phyloP scores from a whole-genome alignment of 2,113 vertebrate species.

The Mungos mungo region DNA sequence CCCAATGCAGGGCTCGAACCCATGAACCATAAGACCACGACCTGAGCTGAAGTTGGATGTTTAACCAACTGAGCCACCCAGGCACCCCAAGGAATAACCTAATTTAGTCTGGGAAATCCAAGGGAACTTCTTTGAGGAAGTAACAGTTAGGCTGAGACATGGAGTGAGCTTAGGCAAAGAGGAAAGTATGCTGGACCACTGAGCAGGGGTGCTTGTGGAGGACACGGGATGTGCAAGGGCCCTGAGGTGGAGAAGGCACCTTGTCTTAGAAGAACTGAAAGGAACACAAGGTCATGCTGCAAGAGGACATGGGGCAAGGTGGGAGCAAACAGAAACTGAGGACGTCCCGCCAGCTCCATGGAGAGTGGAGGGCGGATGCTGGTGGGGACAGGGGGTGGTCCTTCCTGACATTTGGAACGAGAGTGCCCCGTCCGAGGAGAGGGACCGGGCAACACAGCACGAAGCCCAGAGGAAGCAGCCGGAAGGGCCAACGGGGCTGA shows the following conservation, averaged over 20 bases:
- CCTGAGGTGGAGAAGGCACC: neutral
- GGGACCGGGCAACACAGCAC: slow-evolving; percentile 58
- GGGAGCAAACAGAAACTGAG: neutral
- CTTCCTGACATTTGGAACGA: neutral
- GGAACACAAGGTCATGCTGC: accelerated
- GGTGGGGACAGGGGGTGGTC: neutral
- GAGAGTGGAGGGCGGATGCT: accelerated
- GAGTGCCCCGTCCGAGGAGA: neutral
- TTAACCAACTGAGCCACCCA: too few relatives aligned
- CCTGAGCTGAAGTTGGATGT: too few relatives aligned
- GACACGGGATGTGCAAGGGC: neutral
- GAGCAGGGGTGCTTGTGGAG: neutral
- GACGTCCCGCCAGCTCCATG: neutral
- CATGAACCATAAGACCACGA: too few relatives aligned
- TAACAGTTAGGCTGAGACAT: neutral
- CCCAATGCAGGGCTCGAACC: too few relatives aligned
- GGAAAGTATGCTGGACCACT: accelerated
- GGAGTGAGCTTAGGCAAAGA: neutral
- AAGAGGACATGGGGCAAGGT: neutral
- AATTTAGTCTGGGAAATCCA: neutral
- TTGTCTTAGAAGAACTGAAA: neutral
- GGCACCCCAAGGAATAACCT: too few relatives aligned
- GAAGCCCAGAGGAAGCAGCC: neutral
- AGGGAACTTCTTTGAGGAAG: neutral
- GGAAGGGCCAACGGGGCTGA: slow-evolving; percentile 81